Percentiles rank a stretch among this genome's conserved stretches.
Evolutionary conservation across 2,888 invertebrate species (phyloP).

Genomic region (Scaptomyza flava): DNA sequence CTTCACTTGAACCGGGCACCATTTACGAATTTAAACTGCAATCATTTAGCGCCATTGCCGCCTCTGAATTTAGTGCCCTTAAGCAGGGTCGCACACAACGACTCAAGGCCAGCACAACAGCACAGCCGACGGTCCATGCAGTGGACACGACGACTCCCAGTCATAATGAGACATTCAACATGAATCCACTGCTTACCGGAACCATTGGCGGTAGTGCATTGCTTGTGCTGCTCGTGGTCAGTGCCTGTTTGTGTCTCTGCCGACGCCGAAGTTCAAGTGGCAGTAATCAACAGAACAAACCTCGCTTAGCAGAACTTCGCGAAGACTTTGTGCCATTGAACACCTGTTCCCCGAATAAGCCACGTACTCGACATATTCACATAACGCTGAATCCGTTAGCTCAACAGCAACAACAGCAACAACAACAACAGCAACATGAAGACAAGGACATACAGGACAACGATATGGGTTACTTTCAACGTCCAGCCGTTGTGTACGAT

Average conservation of each 20-base stretch:
- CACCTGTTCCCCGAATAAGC: slow-evolving; percentile 63
- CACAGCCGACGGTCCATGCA: slow-evolving; percentile 70
- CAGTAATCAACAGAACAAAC: slow-evolving; percentile 69
- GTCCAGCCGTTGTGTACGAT: slow-evolving; percentile 56
- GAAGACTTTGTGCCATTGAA: slow-evolving; percentile 79
- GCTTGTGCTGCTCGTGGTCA: slow-evolving; percentile 76
- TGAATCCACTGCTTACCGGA: slow-evolving; percentile 82
- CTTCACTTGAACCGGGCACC: slow-evolving; percentile 91
- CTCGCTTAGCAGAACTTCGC: slow-evolving; percentile 79
- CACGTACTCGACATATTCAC: slow-evolving; percentile 82
- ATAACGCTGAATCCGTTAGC: slow-evolving; percentile 84
- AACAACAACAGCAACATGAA: slow-evolving; percentile 65
- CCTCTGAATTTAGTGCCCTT: slow-evolving; percentile 93
- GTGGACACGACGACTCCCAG: slow-evolving; percentile 78
- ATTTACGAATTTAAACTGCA: slow-evolving; percentile 96
- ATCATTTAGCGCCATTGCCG: slow-evolving; percentile 93
- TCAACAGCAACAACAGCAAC: slow-evolving; percentile 57
- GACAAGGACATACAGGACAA: slow-evolving; percentile 69
- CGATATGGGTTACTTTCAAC: slow-evolving; percentile 67
- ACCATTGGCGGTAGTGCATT: slow-evolving; percentile 82
- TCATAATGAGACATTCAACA: slow-evolving; percentile 77
- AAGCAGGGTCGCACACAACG: slow-evolving; percentile 88
- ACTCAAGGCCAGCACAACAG: slow-evolving; percentile 72
- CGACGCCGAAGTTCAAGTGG: slow-evolving; percentile 73
- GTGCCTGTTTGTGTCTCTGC: slow-evolving; percentile 82